phyloP scores from a whole-genome alignment of 2,888 invertebrate species.

The Hydroisotoma schaefferi region DNA sequence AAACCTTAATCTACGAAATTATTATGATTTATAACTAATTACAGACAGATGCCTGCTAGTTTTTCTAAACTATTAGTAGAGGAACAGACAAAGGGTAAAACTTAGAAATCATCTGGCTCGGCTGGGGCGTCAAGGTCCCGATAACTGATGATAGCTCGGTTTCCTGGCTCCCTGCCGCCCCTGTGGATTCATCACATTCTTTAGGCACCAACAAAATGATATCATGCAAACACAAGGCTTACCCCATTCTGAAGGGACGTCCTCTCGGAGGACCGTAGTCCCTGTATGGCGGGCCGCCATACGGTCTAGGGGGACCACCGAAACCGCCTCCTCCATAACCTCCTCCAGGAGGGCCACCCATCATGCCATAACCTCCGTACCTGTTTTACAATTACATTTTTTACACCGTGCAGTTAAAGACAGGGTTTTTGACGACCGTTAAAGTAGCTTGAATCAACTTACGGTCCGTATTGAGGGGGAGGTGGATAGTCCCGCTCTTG shows the following conservation, averaged over 20 bases:
- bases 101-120: slow-evolving; percentile 76
- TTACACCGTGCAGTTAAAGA: too few species aligned
- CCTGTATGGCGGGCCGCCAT: slow-evolving; percentile 31
- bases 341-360: slow-evolving; percentile 11
- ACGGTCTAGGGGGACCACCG: slow-evolving; percentile 48
- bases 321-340: slow-evolving; percentile 37
- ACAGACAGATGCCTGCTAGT: too few species aligned
- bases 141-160: slow-evolving; percentile 86
- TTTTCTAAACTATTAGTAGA: too few species aligned
- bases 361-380: slow-evolving; percentile 14
- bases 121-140: slow-evolving; percentile 88
- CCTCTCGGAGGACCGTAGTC: slow-evolving; percentile 53
- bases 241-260: slow-evolving; percentile 49
- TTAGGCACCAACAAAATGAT: slow-evolving; percentile 9
- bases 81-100: not conserved
- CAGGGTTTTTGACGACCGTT: too few species aligned
- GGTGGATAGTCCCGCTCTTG: slow-evolving; percentile 42
- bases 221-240: slow-evolving; percentile 11
- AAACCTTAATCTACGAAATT: too few species aligned
- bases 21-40: too few species aligned
- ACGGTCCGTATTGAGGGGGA: slow-evolving; percentile 35
- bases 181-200: slow-evolving; percentile 53
- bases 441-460: slow-evolving; percentile 9
- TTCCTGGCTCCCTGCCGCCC: slow-evolving; percentile 64
- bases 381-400: slow-evolving; percentile 2